A percentile compares a stretch with the other conserved stretches of the same genome.
These are phyloP conservation scores for Oryctolagus cuniculus DNA, from an alignment of 2,113 vertebrate species.

Conservation along the genomic window mOryCun1.1 NC_091445.1:60487001-60487500, in stretches of 20 bases:
- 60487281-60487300: not conserved
- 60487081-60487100: too few species aligned
- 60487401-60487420: not conserved
- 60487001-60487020: too few species aligned
- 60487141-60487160: too few species aligned
- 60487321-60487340: not conserved
- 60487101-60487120: too few species aligned
- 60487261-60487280: not conserved
- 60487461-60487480: not conserved
- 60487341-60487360: conserved; percentile 34
- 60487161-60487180: too few species aligned
- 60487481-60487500: conserved; percentile 40
- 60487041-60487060: too few species aligned
- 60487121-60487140: too few species aligned
- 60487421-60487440: conserved; percentile 45
- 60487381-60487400: not conserved
- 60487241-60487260: not conserved
- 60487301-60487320: not conserved
- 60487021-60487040: too few species aligned
- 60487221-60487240: too few species aligned
- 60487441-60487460: not conserved
- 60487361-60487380: not conserved
- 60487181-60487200: too few species aligned
- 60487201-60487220: too few species aligned
- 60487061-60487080: too few species aligned